These are phyloP conservation scores for Sandelia bainsii DNA, from an alignment of 2,797 vertebrate genomes.

Conservation along the genomic window DNA sequence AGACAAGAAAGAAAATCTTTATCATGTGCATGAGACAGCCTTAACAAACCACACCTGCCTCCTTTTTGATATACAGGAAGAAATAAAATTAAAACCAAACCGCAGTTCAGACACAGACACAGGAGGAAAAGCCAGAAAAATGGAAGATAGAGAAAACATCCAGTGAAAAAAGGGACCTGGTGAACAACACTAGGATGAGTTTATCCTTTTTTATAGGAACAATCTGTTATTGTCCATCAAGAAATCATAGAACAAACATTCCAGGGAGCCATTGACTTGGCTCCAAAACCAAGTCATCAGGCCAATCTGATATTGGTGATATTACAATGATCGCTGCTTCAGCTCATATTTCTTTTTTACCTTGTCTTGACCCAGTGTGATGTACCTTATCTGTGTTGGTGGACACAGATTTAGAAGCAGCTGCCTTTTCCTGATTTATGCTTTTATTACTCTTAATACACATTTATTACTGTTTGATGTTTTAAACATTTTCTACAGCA, in stretches of 20 bases:
- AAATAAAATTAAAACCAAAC: slow-evolving; percentile 54
- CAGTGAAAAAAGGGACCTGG: slow-evolving; percentile 15
- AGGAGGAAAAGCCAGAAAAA: slow-evolving; percentile 39
- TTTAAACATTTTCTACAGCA: slow-evolving; percentile 1
- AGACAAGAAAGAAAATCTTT: slow-evolving; percentile 49
- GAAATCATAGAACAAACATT: slow-evolving; percentile 62
- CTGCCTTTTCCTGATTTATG: slow-evolving; percentile 41
- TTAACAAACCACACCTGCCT: slow-evolving; percentile 65
- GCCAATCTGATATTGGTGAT: slow-evolving; percentile 64
- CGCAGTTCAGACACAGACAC: slow-evolving; percentile 24
- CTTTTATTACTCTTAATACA: slow-evolving; percentile 34
- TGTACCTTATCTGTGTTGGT: slow-evolving; percentile 39
- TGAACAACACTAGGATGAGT: slow-evolving; percentile 38
- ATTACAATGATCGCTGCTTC: slow-evolving; percentile 50
- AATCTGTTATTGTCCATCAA: slow-evolving; percentile 63
- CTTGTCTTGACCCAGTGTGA: slow-evolving; percentile 53
- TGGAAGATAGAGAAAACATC: slow-evolving; percentile 47
- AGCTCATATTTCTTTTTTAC: slow-evolving; percentile 64
- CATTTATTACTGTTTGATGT: slow-evolving; percentile 22
- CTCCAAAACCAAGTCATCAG: slow-evolving; percentile 52
- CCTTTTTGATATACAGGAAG: slow-evolving; percentile 46
- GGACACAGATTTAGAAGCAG: slow-evolving; percentile 26
- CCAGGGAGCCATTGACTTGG: slow-evolving; percentile 67
- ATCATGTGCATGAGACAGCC: slow-evolving; percentile 53
- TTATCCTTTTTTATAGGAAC: slow-evolving; percentile 70